Evolutionary conservation across 92 coral and sea anemone species (phyloP), one percentile per base, ranked within the genome.

Genomic region (Porites cylindrica): DNA sequence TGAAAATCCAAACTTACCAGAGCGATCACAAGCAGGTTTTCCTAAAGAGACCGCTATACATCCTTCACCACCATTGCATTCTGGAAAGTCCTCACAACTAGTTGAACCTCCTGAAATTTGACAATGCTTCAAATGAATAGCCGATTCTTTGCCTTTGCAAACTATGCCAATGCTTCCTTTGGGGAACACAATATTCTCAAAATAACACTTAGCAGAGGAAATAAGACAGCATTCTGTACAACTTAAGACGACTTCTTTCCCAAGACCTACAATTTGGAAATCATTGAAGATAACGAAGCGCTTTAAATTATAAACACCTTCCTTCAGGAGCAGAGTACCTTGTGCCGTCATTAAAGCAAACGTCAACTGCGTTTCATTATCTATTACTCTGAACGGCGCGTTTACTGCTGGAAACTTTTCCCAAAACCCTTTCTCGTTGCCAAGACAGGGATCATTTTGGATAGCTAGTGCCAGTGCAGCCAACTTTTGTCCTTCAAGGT

Each of bases 1-100:
- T 17, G 59, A 10, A 8, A 85, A 69, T 10, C 97, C 97, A 87
- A 58, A 90, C 9, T 66, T 81, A 16, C 93, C 93, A 50, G 66
- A 72, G 50, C 97, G 92, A 66, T 80, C 74, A 65, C 97, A 94
- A 26, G 78, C 92, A 17, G 84, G 67, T 19, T 61, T 51, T 51
- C 91, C 91, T 13, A 52, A 43, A 51, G 82, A 64, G 47, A 79
- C 66, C 10, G 94, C 93, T 58, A 89, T 74, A 67, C 97, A 94
- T 51, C 92, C 93, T n/a, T 90, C 74, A 14, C 96, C 97, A 4
- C 97, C 97, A 43, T 86, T 89, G 76, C 97, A 94, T 2, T 94
- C 95, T 61, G 97, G 97, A 71, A 70, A 94, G 65, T 94, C 95
- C 43, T 88, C 92, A 87, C 97, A 94, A 70, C 94, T 77, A 32